Percentiles rank a stretch among this genome's conserved stretches.
phyloP scores from a whole-genome alignment of 2,888 invertebrate species.

The Cantharis lateralis region DNA sequence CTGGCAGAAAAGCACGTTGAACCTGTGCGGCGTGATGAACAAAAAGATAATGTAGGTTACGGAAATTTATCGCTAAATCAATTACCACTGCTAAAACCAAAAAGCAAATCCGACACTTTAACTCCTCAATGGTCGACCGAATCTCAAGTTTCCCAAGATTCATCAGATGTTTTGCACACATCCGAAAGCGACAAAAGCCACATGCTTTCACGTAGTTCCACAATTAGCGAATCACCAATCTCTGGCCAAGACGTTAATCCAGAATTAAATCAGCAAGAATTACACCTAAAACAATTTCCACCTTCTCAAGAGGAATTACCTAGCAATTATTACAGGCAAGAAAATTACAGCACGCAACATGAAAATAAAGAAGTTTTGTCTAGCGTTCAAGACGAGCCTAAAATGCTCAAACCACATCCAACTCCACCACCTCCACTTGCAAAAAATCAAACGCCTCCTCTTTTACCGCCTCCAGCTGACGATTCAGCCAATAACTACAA shows the following conservation, averaged over 20 bases:
- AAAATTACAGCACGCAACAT: conserved; percentile 20
- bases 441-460: conserved; percentile 37
- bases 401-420: conserved; percentile 48
- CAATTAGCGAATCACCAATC: conserved; percentile 53
- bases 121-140: conserved; percentile 70
- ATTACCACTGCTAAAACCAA: conserved; percentile 18
- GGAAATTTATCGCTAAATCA: conserved; percentile 15
- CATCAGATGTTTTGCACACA: conserved; percentile 65
- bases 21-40: neutral
- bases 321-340: conserved; percentile 14
- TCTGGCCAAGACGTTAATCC: conserved; percentile 28
- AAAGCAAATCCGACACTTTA: conserved; percentile 47
- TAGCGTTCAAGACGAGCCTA: conserved; percentile 10
- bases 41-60: conserved; percentile 2
- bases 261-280: conserved; percentile 17
- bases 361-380: conserved; percentile 33
- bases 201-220: conserved; percentile 60
- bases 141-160: conserved; percentile 69
- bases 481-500: conserved; percentile 48
- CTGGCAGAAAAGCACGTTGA: conserved; percentile 27
- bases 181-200: conserved; percentile 67
- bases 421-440: conserved; percentile 46
- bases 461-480: conserved; percentile 34
- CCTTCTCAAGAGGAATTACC: neutral
- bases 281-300: neutral